These are phyloP conservation scores for Phrynocephalus guinanensis DNA, from an alignment of 2,797 vertebrate species.

Conservation along the genomic window DNA sequence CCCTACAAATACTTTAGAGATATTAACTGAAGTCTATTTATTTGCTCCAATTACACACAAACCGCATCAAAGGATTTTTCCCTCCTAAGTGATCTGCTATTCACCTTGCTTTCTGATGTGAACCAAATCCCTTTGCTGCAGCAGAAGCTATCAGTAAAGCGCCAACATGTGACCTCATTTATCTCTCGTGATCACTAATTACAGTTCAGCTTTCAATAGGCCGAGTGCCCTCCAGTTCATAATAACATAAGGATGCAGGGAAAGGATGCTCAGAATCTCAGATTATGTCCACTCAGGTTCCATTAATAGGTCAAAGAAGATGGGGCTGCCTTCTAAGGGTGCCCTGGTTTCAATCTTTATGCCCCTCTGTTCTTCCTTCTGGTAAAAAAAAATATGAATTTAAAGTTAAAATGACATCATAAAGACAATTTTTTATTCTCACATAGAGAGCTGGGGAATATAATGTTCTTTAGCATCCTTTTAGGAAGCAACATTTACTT, in stretches of 20 bases:
- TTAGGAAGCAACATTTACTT: too few relatives aligned
- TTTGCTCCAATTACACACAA: background rate
- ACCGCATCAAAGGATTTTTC: background rate
- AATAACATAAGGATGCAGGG: background rate
- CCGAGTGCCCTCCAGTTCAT: background rate
- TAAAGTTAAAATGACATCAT: background rate
- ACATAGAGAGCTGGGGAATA: background rate
- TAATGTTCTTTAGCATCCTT: too few relatives aligned
- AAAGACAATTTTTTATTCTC: background rate
- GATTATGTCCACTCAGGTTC: background rate
- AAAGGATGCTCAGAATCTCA: constrained; percentile 4
- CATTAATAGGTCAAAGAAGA: background rate
- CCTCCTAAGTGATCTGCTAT: background rate
- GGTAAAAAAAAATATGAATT: background rate
- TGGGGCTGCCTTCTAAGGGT: accelerated
- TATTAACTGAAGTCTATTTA: background rate
- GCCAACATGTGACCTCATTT: background rate
- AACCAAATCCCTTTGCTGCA: constrained; percentile 11
- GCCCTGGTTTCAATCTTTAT: background rate
- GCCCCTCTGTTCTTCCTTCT: background rate
- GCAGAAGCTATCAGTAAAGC: background rate
- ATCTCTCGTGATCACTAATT: constrained; percentile 7
- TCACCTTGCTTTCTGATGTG: background rate
- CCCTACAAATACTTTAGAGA: background rate
- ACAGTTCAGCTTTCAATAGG: background rate